Conservation (phyloP, 2,797 vertebrate species). For the Octomys mimax region DNA sequence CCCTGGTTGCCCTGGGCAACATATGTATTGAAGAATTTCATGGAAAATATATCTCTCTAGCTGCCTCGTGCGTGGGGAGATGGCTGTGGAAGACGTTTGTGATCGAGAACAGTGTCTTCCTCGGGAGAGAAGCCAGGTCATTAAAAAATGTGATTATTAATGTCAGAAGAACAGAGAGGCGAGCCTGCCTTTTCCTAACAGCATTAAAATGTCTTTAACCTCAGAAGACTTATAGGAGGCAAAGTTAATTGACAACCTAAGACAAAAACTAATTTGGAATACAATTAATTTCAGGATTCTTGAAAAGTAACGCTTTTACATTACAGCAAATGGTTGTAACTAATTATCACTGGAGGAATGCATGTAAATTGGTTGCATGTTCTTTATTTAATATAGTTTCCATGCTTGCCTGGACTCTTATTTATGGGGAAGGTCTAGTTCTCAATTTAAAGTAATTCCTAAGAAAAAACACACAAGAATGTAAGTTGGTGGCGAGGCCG, state of each 20-base stretch:
- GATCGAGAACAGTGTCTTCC: conserved; percentile 54
- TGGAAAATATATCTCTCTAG: neutral
- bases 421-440: conserved; percentile 42
- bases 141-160: conserved; percentile 72
- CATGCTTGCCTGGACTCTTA: conserved; percentile 37
- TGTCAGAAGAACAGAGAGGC: conserved; percentile 3
- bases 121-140: conserved; percentile 56
- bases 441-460: conserved; percentile 61
- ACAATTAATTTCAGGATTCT: conserved; percentile 74
- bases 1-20: neutral
- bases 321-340: conserved; percentile 29
- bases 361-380: conserved; percentile 49
- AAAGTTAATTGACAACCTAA: conserved; percentile 65
- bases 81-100: neutral
- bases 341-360: conserved; percentile 64
- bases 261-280: conserved; percentile 58
- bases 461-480: neutral
- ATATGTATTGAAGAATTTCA: neutral
- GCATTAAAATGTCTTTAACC: conserved; percentile 56
- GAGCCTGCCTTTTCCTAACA: conserved; percentile 39
- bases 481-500: neutral
- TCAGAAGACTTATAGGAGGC: conserved; percentile 42
- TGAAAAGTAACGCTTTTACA: conserved; percentile 66
- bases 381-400: conserved; percentile 70
- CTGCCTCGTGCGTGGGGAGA: neutral